Conservation (phyloP, 2,797 vertebrate species). For the Xenentodon cancila region DNA sequence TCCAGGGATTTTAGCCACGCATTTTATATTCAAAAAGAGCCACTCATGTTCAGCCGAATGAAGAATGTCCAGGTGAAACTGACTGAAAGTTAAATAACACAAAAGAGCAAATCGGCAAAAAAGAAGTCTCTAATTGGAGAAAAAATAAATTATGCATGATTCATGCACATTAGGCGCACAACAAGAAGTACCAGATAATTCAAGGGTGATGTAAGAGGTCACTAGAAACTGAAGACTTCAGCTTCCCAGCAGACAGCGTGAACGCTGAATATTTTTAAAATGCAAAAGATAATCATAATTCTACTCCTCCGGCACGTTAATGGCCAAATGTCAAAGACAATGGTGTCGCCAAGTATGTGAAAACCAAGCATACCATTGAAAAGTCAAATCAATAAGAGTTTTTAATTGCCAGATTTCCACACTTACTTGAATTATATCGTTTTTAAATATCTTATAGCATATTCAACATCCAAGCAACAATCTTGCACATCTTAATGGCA, state of each 20-base stretch:
- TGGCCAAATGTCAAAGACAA: neutral
- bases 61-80: constrained; percentile 35
- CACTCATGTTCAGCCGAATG: constrained; percentile 42
- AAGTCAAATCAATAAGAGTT: too few species aligned
- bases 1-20: constrained; percentile 26
- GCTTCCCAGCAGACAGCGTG: neutral
- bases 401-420: too few species aligned
- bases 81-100: constrained; percentile 49
- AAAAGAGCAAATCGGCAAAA: constrained; percentile 8
- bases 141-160: constrained; percentile 9
- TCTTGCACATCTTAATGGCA: too few species aligned
- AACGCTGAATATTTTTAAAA: constrained; percentile 4
- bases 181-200: too few species aligned
- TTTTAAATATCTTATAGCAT: too few species aligned
- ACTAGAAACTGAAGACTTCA: constrained; percentile 4
- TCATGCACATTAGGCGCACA: constrained; percentile 6
- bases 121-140: constrained; percentile 16
- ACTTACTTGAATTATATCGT: too few species aligned
- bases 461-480: too few species aligned
- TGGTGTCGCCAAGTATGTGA: neutral
- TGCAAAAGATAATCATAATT: neutral
- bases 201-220: constrained; percentile 11
- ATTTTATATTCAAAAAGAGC: constrained; percentile 41
- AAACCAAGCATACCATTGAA: neutral
- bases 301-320: neutral